Conservation (phyloP, 2,113 vertebrate species). For the Seriola quinqueradiata region DNA sequence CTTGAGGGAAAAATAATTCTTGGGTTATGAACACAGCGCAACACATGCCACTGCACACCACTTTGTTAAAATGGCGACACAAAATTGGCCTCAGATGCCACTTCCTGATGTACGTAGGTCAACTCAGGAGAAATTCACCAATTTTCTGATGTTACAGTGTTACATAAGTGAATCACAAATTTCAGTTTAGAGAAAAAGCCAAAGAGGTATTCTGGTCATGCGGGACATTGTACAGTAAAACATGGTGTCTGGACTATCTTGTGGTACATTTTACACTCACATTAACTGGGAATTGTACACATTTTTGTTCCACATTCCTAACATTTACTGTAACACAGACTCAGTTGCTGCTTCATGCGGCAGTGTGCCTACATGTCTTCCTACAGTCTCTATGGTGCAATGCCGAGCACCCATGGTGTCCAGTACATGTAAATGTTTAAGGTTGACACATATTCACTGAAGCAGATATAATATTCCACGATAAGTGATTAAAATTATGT, state of each 20-base stretch:
- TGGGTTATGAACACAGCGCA: no score
- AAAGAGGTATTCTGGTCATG: conserved; percentile 13
- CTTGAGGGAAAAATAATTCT: no score
- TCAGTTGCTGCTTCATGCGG: not conserved
- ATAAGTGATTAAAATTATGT: not conserved
- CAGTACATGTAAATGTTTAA: conserved; percentile 3
- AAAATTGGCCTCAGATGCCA: no score
- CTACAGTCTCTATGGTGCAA: no score
- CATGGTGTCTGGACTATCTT: not conserved
- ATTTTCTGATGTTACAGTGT: not conserved
- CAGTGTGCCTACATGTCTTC: not conserved
- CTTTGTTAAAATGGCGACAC: no score
- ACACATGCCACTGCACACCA: no score
- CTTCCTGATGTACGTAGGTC: not conserved
- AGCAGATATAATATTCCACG: not conserved
- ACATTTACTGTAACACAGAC: conserved; percentile 10
- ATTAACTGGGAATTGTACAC: conserved; percentile 13
- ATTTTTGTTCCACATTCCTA: conserved; percentile 40
- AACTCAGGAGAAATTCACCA: not conserved
- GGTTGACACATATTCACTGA: not conserved
- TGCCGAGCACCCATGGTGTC: not conserved
- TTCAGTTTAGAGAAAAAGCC: not conserved
- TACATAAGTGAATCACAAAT: not conserved
- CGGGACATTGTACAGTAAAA: conserved; percentile 1
- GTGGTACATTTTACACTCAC: conserved; percentile 19